These are phyloP conservation scores for Cryptomyrus ogoouensis DNA, from an alignment of 2,113 vertebrate species.

Conservation along the genomic window DNA sequence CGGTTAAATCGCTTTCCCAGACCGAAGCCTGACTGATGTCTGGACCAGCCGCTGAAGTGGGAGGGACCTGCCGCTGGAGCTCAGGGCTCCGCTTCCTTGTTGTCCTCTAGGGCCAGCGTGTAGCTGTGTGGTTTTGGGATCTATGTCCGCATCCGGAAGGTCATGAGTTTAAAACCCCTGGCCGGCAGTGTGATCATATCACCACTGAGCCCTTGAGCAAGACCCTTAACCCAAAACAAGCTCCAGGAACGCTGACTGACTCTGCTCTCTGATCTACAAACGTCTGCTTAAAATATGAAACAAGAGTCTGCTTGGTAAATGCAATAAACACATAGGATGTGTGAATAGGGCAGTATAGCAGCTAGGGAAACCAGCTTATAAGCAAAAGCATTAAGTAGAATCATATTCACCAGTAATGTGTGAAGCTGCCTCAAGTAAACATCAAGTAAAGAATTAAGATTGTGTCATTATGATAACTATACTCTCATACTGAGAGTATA, in stretches of 20 bases:
- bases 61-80: neutral
- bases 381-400: neutral
- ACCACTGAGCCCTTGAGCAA: neutral
- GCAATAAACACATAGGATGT: neutral
- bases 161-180: neutral
- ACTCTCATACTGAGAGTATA: neutral
- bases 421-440: neutral
- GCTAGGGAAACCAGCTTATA: neutral
- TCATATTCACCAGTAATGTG: neutral
- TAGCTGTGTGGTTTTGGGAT: neutral
- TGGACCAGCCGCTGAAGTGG: neutral
- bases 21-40: neutral
- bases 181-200: neutral
- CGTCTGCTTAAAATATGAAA: neutral
- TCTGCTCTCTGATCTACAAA: neutral
- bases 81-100: neutral
- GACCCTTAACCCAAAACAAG: neutral
- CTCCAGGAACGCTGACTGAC: neutral
- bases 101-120: neutral
- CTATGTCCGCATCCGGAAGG: neutral
- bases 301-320: neutral
- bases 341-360: neutral
- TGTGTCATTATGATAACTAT: neutral
- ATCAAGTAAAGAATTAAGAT: neutral
- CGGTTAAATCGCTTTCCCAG: neutral